Base-by-base conservation (phyloP, 1,140 invertebrate species). In the Drosophila kikkawai region DNA sequence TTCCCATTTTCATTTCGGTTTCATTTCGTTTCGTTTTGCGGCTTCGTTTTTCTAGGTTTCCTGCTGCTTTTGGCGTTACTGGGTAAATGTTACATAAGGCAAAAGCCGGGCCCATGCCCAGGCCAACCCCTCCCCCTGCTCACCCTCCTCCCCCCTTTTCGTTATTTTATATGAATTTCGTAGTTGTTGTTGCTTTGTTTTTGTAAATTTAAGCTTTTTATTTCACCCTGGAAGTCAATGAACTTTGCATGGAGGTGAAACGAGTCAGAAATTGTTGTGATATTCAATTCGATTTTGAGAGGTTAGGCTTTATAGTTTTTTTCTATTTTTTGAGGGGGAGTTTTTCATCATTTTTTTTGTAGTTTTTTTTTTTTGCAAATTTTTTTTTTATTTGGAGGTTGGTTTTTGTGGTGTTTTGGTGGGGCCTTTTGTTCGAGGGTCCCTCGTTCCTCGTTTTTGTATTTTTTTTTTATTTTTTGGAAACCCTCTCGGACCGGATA, bases 21-120 rank as follows among this genome's bases (percentile, higher is more conserved):
- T 86, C 59, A 26, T 48, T 64, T 37, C 26, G 45, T 37, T 80
- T 51, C 48, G n/a, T 34, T 51, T 45, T 39, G 53, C 19, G 65
- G 82, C 80, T 88, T 82, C 76, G 77, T 79, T 80, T 88, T 88
- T 88, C 84, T 88, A 88, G 85, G 84, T 88, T 88, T 88, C 84
- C 85, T 88, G 84, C 80, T 88, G 80, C 84, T 88, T 88, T 88
- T 75, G 78, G 74, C 84, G 80, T 88, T 81, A 88, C 74, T 88
- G 80, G 84, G 84, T 88, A 88, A 88, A 88, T 88, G 84, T 88
- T 88, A 88, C 81, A 88, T 88, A 88, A 88, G 82, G 22, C 51
- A 6, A 6, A 42, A 39, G 60, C 60, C 48, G 50, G 50, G 34
- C 60, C 48, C 60, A 63, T n/a, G 58, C 44, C 58, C 60, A 63